These are phyloP conservation scores for Epicampocera succincta DNA, from an alignment of 2,888 invertebrate species.

Conservation along the genomic window DNA sequence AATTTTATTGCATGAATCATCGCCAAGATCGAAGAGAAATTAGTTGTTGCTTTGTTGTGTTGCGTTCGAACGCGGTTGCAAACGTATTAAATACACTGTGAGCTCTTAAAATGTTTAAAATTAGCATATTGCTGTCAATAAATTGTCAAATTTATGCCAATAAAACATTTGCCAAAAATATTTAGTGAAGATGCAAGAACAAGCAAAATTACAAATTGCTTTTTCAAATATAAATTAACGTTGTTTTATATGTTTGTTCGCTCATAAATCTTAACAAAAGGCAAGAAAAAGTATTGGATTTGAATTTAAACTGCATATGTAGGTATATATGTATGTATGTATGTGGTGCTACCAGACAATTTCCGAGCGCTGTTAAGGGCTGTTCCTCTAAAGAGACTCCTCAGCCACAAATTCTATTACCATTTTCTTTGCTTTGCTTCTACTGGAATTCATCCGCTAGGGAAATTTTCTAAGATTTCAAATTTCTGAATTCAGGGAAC, in stretches of 20 bases:
- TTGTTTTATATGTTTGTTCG: constrained; percentile 42
- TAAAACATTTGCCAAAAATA: constrained; percentile 68
- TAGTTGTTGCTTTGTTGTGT: constrained; percentile 2
- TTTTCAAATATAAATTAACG: constrained; percentile 39
- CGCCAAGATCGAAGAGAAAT: constrained; percentile 15
- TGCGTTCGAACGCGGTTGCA: neutral
- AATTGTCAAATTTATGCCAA: constrained; percentile 78
- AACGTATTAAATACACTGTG: constrained; percentile 39
- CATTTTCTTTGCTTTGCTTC: too few relatives aligned
- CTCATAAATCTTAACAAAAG: constrained; percentile 48
- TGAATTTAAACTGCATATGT: constrained; percentile 20
- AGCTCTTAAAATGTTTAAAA: constrained; percentile 68
- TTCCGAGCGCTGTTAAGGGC: too few relatives aligned
- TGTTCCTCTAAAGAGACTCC: too few relatives aligned
- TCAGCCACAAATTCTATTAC: too few relatives aligned
- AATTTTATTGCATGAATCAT: constrained; percentile 29
- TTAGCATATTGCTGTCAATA: constrained; percentile 75
- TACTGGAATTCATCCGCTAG: too few relatives aligned
- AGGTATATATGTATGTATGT: too few relatives aligned
- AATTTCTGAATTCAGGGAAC: too few relatives aligned
- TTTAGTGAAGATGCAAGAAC: constrained; percentile 3
- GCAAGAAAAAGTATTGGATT: neutral
- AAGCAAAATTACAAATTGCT: constrained; percentile 5
- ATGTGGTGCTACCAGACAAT: too few relatives aligned
- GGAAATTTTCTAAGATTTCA: too few relatives aligned